A percentile compares a stretch with the other conserved stretches of the same genome.
Conservation (phyloP, 2,797 vertebrate species). For the Pangasius djambal region DNA sequence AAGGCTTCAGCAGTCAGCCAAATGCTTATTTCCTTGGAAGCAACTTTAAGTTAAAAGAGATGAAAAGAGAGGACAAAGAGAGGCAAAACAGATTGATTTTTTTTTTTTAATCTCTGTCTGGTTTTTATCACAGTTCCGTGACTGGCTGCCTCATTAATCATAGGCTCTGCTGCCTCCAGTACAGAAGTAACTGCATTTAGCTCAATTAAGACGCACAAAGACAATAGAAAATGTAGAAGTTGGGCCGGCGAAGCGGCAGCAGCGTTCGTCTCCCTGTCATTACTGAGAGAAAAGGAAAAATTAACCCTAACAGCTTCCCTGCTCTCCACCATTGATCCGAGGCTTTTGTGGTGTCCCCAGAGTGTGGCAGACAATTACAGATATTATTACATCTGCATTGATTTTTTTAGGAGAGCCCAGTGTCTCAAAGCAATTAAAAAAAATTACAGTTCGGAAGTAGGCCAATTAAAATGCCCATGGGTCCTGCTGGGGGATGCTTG, state of each 20-base stretch:
- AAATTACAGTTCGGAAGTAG: constrained; percentile 84
- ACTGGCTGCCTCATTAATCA: constrained; percentile 82
- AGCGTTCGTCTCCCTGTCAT: constrained; percentile 77
- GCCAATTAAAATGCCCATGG: constrained; percentile 81
- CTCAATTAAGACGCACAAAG: constrained; percentile 79
- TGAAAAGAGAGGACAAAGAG: constrained; percentile 65
- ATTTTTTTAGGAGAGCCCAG: constrained; percentile 76
- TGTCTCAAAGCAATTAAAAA: constrained; percentile 84
- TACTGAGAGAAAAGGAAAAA: constrained; percentile 80
- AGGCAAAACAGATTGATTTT: constrained; percentile 66
- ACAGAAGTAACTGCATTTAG: constrained; percentile 79
- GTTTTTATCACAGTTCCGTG: constrained; percentile 66
- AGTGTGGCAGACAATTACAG: constrained; percentile 85
- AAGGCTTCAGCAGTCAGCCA: constrained; percentile 50
- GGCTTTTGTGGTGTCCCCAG: constrained; percentile 81
- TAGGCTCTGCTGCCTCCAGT: constrained; percentile 75
- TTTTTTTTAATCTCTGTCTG: constrained; percentile 66
- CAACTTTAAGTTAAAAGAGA: constrained; percentile 51
- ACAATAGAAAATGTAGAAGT: constrained; percentile 81
- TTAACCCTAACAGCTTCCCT: constrained; percentile 79
- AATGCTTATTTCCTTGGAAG: constrained; percentile 64
- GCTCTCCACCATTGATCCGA: constrained; percentile 81
- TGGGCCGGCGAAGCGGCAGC: constrained; percentile 73
- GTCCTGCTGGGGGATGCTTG: constrained; percentile 67
- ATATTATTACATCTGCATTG: constrained; percentile 89